phyloP scores from a whole-genome alignment of 2,113 vertebrate species.

The Notechis scutatus region DNA sequence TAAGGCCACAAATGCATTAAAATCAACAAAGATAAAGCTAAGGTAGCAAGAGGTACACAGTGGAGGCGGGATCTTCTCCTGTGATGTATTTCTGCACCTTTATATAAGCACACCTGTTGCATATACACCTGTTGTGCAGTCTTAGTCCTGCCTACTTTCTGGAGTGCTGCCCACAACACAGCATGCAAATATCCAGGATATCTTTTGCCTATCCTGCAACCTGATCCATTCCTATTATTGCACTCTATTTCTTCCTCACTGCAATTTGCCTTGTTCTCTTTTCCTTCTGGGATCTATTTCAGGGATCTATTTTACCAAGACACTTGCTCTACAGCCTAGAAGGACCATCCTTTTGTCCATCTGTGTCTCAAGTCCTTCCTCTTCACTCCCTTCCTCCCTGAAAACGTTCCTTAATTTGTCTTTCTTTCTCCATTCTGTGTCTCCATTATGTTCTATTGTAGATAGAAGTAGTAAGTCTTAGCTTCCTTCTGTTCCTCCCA shows the following conservation, averaged over 20 bases:
- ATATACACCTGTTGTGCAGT: neutral
- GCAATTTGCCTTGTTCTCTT: neutral
- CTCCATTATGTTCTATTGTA: neutral
- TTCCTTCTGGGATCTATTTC: neutral
- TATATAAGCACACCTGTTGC: neutral
- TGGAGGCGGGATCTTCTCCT: neutral
- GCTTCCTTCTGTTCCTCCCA: neutral
- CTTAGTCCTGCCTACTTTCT: neutral
- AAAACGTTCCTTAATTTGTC: neutral
- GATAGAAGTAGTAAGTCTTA: neutral
- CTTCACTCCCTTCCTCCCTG: neutral
- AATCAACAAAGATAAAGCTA: neutral
- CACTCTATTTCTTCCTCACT: neutral
- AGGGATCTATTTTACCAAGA: neutral
- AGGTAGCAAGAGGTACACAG: neutral
- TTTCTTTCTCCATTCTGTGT: neutral
- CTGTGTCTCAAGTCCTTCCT: neutral
- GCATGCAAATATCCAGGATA: neutral
- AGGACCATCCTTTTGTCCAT: neutral
- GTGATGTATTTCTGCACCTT: neutral
- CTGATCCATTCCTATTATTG: neutral
- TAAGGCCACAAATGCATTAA: neutral
- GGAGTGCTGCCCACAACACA: neutral
- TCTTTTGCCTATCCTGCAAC: neutral
- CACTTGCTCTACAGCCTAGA: neutral